Evolutionary conservation across 2,888 invertebrate genomes (phyloP).

Genomic region (Ditula angustiorana): DNA sequence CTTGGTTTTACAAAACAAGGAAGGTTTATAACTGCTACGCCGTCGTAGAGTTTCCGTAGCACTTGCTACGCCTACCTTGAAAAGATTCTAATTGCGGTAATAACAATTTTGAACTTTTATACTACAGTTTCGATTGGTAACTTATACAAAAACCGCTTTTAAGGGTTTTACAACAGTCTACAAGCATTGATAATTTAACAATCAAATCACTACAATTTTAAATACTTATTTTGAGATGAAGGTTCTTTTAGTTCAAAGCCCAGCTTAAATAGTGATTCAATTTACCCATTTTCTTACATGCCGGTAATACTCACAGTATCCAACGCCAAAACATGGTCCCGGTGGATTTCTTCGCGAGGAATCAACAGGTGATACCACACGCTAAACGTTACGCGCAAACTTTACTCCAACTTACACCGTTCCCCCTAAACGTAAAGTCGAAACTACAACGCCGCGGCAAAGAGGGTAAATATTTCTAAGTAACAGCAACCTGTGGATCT

Average conservation of each 20-base stretch:
- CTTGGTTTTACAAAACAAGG: neutral
- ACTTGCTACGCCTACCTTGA: neutral
- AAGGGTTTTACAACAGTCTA: too few relatives aligned
- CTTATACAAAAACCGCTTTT: too few relatives aligned
- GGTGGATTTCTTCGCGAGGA: conserved; percentile 61
- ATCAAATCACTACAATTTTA: too few relatives aligned
- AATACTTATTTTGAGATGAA: too few relatives aligned
- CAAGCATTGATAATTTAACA: too few relatives aligned
- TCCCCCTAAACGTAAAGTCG: conserved; percentile 62
- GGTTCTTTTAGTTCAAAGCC: too few relatives aligned
- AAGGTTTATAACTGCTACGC: conserved; percentile 12
- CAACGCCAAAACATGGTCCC: conserved; percentile 78
- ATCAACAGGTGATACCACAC: conserved; percentile 81
- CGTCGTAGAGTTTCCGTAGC: conserved; percentile 6
- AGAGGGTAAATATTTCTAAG: conserved; percentile 50
- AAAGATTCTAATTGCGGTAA: too few relatives aligned
- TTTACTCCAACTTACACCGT: conserved; percentile 70
- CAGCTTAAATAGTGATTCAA: neutral
- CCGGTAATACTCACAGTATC: conserved; percentile 67
- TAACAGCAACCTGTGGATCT: conserved; percentile 75
- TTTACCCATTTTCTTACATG: neutral
- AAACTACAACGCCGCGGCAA: conserved; percentile 57
- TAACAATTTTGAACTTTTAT: too few relatives aligned
- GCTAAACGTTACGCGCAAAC: conserved; percentile 62
- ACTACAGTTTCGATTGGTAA: too few relatives aligned